These are phyloP conservation scores for Belgica antarctica DNA, from an alignment of 2,888 invertebrate genomes.

Conservation along the genomic window DNA sequence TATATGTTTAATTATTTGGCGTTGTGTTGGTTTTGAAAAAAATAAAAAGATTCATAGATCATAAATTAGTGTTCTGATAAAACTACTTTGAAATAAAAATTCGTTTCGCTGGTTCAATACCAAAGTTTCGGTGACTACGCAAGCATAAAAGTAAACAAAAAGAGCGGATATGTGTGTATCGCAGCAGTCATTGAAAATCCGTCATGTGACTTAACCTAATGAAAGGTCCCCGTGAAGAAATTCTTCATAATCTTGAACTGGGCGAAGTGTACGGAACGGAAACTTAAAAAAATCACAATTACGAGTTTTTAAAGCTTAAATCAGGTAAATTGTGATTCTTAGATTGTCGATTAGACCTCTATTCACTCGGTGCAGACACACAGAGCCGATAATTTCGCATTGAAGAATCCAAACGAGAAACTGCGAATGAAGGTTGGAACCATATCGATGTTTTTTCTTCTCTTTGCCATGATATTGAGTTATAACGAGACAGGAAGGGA, in stretches of 20 bases:
- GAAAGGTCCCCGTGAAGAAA: slow-evolving; percentile 3
- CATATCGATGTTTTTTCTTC: slow-evolving; percentile 6
- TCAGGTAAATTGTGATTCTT: not conserved
- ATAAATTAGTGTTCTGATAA: not conserved
- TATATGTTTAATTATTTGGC: slow-evolving; percentile 26
- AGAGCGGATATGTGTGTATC: not conserved
- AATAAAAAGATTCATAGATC: not conserved
- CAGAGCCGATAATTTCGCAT: not conserved
- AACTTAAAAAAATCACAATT: not conserved
- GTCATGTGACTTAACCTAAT: not conserved
- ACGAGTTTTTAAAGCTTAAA: not conserved
- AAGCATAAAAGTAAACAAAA: not conserved
- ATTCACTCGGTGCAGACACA: not conserved
- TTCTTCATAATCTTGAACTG: slow-evolving; percentile 16
- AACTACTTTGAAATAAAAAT: not conserved
- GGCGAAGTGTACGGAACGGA: slow-evolving; percentile 4
- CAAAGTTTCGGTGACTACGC: not conserved
- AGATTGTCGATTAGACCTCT: too few relatives aligned
- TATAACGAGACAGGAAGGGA: not conserved
- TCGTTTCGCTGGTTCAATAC: too few relatives aligned
- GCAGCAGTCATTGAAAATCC: not conserved
- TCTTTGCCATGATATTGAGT: not conserved
- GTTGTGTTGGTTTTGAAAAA: slow-evolving; percentile 18
- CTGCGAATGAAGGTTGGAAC: not conserved
- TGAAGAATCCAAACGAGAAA: not conserved